Evolutionary conservation across 2,113 vertebrate genomes (phyloP), one percentile per base, ranked within the genome.

Genomic region (Eonycteris spelaea): DNA sequence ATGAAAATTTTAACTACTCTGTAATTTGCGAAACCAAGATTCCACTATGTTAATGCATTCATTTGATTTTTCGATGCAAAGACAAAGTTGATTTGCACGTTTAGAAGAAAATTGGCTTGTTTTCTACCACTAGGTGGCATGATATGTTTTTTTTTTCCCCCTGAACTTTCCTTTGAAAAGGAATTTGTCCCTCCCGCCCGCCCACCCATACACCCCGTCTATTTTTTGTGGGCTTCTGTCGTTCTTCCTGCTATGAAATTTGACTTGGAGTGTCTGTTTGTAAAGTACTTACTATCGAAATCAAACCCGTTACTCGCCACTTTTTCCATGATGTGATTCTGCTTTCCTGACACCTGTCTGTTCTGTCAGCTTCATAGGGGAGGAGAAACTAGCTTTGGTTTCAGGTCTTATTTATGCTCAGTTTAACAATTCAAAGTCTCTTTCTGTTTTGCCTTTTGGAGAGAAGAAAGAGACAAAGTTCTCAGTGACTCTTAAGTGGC

Each of bases 101-200:
- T 87, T 55, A 45, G 79, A 93, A 94, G 33, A 33, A 86, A 91
- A 82, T 86, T 0, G 0, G 28, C 24, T 85, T 94, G 68, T 85
- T 77, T 92, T 67, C 53, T 51, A 65, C 97, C 97, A 97, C 97
- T 97, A 98, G 97, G 85, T 97, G 97, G 97, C 97, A 93, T 67
- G 55, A 38, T 91, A 33, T 18, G 22, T n/a, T 93, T 75, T 97
- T 95, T 95, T 65, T 91, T 26, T 51, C 59, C 40, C 33, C 30
- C 21, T 35, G 40, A 84, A 45, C 7, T 91, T 43, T 33, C 19
- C 45, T 85, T 91, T 28, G 14, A 77, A 95, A 84, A 86, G 73
- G 40, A 90, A 63, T 55, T 35, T 45, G 1, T 30, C 7, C 9
- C 6, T 45, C 40, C 28, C 45, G 22, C 38, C 22, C 55, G 30